Evolutionary conservation across 1,140 invertebrate species (phyloP), one percentile per base, ranked within the genome.

Genomic region (Mya arenaria): DNA sequence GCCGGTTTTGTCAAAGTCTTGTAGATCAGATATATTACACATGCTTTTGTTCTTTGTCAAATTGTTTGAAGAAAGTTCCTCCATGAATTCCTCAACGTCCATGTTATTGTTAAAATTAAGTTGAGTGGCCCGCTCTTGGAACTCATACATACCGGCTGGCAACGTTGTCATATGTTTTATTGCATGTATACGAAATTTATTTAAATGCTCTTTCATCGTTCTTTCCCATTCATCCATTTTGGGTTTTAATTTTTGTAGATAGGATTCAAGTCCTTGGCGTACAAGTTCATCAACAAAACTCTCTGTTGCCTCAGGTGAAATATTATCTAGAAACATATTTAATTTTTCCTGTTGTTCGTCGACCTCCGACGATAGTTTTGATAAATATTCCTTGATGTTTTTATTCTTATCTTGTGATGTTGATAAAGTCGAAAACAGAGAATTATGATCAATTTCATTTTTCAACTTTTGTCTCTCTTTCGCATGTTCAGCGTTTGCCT

Each of bases 131-230:
- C 39, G 30, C 23, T 66, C 63, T 66, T 66, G 63, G 39, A 28
- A 39, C n/a, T 39, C 32, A 36, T 66, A 66, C n/a, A 66, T 8
- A 5, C 63, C 63, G 10, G 34, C 39, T 2, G 63, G 63, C n/a
- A 66, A 37, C 10, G 63, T 30, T 36, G 63, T 23, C 34, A 66
- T 15, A 13, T 66, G 36, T 37, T 66, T 66, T 23, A 66, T 19
- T 13, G 63, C 63, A 10, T 66, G 63, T 36, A 66, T 66, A 10
- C 63, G 63, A 66, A 66, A 66, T 19, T 66, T 60, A 17, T 60
- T 60, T 5, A 60, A 32, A 17, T 60, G 58, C 30, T 60, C 58
- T 4, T 32, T 25, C 5, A 60, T 60, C 58, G n/a, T 60, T 25
- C 58, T 10, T 17, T 60, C 58, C 58, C 58, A 60, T 3, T 60